Base-by-base conservation (phyloP, 2,797 vertebrate species). In the Cyclura pinguis region DNA sequence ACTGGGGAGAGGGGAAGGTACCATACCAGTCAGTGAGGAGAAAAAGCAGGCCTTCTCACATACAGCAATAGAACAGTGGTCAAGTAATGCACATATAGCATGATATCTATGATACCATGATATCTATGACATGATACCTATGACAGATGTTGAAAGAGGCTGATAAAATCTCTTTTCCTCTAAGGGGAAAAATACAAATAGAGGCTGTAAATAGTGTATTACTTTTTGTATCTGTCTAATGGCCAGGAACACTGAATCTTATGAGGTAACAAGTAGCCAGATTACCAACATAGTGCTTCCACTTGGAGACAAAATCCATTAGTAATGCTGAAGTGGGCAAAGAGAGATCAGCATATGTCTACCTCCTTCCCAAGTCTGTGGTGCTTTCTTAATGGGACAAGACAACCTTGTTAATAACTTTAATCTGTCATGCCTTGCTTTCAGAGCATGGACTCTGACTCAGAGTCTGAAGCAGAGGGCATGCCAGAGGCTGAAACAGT, bases 131-230 rank as follows among this genome's bases (percentile, higher is more conserved):
- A n/a, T n/a, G n/a, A n/a, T n/a, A n/a, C n/a, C n/a, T n/a, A 1
- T 0, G 55, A 91, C 14, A 88, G 85, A 93, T 84, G 55, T 5
- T 9, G 57, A 1, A 29, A 27, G 13, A 20, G 18, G 93, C 8
- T 69, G 64, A 69, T 27, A 9, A 95, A 93, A 89, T 64, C 3
- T 24, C 18, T 85, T 86, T 83, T 47, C 42, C 42, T 77, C 87
- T 64, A 92, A 89, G 84, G 55, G 7, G 24, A 59, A 94, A 88
- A 38, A 69, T 4, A 16, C 87, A 86, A 93, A 88, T 93, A 62
- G 85, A 88, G 80, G 69, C 74, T 90, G 76, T 87, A 92, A 93
- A 91, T 55, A 92, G 88, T 84, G 87, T 85, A 87, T 94, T 94
- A 90, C 80, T 87, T 84, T 62, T 67, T 91, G 12, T 85, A 92